These are phyloP conservation scores for Tiaroga cobitis DNA, from an alignment of 2,797 vertebrate genomes.

Conservation along the genomic window DNA sequence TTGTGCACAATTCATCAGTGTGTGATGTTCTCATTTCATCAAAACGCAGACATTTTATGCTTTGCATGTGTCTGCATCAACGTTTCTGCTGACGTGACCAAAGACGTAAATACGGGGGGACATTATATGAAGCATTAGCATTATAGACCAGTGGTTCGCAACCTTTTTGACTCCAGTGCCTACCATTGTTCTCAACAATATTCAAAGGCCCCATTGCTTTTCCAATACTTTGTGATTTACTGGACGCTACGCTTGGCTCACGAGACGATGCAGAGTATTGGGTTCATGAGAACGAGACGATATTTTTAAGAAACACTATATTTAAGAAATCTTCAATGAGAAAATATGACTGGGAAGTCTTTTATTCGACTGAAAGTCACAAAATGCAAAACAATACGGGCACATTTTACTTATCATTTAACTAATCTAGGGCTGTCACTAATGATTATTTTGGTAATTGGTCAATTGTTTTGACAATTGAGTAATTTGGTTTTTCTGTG, in stretches of 20 bases:
- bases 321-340: background rate
- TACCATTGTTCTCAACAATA: background rate
- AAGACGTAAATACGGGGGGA: background rate
- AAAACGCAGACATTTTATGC: background rate
- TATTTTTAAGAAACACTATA: background rate
- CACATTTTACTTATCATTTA: background rate
- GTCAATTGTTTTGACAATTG: background rate
- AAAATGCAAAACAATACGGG: background rate
- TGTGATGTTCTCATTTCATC: conserved; percentile 5
- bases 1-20: conserved; percentile 14
- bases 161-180: background rate
- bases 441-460: background rate
- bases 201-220: background rate
- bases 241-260: background rate
- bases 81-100: background rate
- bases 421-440: background rate
- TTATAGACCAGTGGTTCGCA: background rate
- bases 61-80: background rate
- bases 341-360: background rate
- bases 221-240: background rate
- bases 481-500: background rate
- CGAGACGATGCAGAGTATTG: background rate
- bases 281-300: background rate
- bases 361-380: background rate
- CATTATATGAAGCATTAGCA: background rate